Base-by-base conservation (phyloP, 2,888 invertebrate genomes). In the Oligia latruncula region DNA sequence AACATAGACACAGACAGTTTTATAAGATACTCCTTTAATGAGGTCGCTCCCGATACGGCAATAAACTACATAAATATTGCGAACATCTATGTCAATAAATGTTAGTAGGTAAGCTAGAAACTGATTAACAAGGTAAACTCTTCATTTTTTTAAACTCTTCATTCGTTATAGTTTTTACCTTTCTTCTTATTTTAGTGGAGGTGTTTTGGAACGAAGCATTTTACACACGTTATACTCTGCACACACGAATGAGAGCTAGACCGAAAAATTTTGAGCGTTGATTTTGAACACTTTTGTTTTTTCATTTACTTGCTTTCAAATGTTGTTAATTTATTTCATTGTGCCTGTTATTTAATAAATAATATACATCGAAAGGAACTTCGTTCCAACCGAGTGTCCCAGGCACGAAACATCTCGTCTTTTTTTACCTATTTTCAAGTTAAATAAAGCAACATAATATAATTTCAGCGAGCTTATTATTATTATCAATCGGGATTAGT, bases 401-500 rank as follows among this genome's bases (percentile, higher is more conserved):
- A 8, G 8, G 8, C 60, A 15, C 8, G 15, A 40, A 8, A 65
- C 35, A 40, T 66, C 23, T 35, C 5, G 2, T 11, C 20, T 23
- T 40, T 55, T 58, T 20, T 15, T 8, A 46, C 4, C 23, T 55
- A 43, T 17, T 78, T 52, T 23, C 17, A 20, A 40, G 9, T 52
- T 55, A 43, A 62, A 81, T 20, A 46, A 40, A n/a, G n/a, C 15
- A 62, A 64, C 29, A 1, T 3, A 35, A 1, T 3, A 43, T 64
- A 1, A 35, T 62, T 52, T 74, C 8, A 17, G 46, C 5, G 13
- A 40, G 49, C 55, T 40, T 74, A 74, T 60, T 66, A 35, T 17
- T 43, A 43, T 35, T 77, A 84, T 84, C 78, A 66, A 60, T 66
- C 60, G 84, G 17, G 78, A 79, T 81, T 60, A 64, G 35, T 70